phyloP scores from a whole-genome alignment of 2,797 vertebrate genomes.

The Odontamblyopus lacepedii region DNA sequence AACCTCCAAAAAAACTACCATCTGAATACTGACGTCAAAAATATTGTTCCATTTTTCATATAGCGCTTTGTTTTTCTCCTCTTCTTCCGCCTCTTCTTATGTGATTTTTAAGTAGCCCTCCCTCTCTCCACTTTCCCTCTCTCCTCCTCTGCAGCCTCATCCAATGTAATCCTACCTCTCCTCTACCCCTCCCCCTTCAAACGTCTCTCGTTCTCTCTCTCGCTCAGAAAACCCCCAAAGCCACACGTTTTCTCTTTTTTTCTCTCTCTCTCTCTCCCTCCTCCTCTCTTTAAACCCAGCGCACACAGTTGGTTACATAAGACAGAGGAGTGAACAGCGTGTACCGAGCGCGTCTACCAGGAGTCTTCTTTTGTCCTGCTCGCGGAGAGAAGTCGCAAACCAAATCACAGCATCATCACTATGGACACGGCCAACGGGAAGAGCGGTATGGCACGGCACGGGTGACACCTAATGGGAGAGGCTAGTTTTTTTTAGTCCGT shows the following conservation, averaged over 20 bases:
- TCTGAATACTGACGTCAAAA: no score
- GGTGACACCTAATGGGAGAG: neutral
- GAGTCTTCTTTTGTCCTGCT: conserved; percentile 16
- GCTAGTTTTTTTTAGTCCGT: neutral
- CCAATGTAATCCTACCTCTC: no score
- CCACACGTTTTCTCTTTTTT: conserved; percentile 1
- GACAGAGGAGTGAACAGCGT: conserved; percentile 45
- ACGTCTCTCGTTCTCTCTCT: neutral
- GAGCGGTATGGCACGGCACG: conserved; percentile 20
- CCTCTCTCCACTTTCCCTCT: neutral
- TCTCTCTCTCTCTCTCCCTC: neutral
- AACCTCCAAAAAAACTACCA: no score
- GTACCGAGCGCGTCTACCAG: conserved; percentile 20
- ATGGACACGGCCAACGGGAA: conserved; percentile 37
- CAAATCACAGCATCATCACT: conserved; percentile 3
- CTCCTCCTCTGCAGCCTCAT: neutral
- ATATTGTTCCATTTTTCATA: no score
- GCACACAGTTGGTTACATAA: conserved; percentile 46
- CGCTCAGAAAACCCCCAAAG: conserved; percentile 12
- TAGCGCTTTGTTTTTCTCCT: no score
- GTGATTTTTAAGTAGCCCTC: no score
- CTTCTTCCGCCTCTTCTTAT: no score
- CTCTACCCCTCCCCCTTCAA: no score
- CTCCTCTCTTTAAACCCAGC: conserved; percentile 17
- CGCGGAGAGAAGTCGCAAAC: neutral